Evolutionary conservation across 2,888 invertebrate species (phyloP), one percentile per base, ranked within the genome.

Genomic region (Oxyteleia sp.): DNA sequence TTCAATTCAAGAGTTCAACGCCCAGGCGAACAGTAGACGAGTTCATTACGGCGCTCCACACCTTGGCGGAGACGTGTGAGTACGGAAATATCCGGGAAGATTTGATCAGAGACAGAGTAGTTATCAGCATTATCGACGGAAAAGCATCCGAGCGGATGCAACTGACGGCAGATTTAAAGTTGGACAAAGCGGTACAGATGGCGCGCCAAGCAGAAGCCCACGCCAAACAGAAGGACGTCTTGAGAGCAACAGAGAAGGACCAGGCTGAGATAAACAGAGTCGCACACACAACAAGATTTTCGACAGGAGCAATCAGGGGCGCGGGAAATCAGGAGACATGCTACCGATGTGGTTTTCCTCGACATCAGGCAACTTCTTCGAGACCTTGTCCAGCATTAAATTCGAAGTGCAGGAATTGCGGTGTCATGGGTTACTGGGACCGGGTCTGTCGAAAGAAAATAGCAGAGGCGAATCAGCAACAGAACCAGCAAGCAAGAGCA

Each of bases 21-120:
- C 5, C 35, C 71, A 16, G 86, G 80, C 0, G 84, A 86, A 63
- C 45, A 8, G 79, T 83, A 2, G 83, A 84, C 29, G 43, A 47
- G 1, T 86, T 89, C 20, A 84, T 88, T 15, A 88, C 87, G 16
- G 49, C 78, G 13, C 66, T 89, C 35, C 86, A 89, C 38, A 76
- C 76, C 0, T 47, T 87, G 32, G 86, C 87, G 5, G 84, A 87
- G 35, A 35, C 68, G 8, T 89, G 87, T 38, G 82, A 89, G 0
- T 89, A 86, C 55, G 85, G 86, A 5, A 20, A 38, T 8, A 32
- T 53, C 1, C 5, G 16, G 11, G 41, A 66, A 7, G 49, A 64
- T 3, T 64, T 90, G 11, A 89, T 90, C 4, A 66, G 89, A 53
- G 89, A 90, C 64, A 75, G 87, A 18, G 89, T 90, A 45, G 84